Evolutionary conservation across 1,140 invertebrate genomes (phyloP).

Genomic region (Trachymyrmex septentrionalis): DNA sequence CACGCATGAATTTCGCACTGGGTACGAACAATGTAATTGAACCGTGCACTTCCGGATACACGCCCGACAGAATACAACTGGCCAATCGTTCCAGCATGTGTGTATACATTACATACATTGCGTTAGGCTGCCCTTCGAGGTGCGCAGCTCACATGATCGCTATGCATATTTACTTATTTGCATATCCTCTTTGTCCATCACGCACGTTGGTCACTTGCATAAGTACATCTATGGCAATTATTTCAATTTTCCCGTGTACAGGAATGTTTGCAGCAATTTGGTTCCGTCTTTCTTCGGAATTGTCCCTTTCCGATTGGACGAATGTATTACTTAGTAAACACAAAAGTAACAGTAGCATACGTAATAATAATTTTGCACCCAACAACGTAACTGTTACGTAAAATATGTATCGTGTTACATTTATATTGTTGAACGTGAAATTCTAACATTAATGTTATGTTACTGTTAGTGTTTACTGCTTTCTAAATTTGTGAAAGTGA

Average conservation of each 20-base stretch:
- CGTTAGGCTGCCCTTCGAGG: constrained; percentile 12
- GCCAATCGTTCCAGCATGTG: constrained; percentile 19
- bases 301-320: background rate
- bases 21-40: constrained; percentile 41
- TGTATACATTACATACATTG: constrained; percentile 1
- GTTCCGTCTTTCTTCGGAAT: background rate
- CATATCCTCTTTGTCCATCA: constrained; percentile 14
- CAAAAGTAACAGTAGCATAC: no score
- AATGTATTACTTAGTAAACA: background rate
- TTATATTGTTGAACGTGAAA: no score
- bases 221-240: background rate
- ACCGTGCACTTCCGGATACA: constrained; percentile 40
- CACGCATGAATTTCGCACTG: constrained; percentile 23
- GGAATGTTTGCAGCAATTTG: background rate
- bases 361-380: no score
- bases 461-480: no score
- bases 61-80: constrained; percentile 13
- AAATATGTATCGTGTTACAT: no score
- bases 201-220: background rate
- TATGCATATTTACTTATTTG: constrained; percentile 50
- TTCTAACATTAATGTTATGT: no score
- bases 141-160: constrained; percentile 21
- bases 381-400: no score
- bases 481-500: no score
- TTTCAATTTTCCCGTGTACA: background rate